Evolutionary conservation across 2,888 invertebrate genomes (phyloP).

Genomic region (Dorcus parallelipipedus): DNA sequence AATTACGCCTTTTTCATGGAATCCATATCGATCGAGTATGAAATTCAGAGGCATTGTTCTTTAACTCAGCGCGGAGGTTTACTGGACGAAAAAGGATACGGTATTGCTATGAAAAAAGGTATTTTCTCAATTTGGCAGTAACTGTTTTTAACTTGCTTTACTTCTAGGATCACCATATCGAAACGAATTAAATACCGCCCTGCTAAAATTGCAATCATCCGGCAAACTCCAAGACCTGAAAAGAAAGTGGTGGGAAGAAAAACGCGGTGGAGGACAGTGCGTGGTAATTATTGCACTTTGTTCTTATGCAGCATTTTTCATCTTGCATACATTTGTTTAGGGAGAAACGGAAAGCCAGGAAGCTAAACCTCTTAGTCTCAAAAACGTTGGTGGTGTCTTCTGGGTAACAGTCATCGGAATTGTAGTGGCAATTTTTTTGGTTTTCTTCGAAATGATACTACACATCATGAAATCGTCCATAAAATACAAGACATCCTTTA

Average conservation of each 20-base stretch:
- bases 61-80: conserved; percentile 70
- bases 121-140: too few species aligned
- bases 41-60: conserved; percentile 72
- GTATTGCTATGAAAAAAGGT: conserved; percentile 82
- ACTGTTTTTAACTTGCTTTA: neutral
- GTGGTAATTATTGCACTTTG: conserved; percentile 44
- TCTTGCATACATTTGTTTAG: conserved; percentile 15
- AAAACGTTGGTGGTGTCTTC: conserved; percentile 81
- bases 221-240: conserved; percentile 76
- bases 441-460: conserved; percentile 65
- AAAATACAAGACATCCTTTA: conserved; percentile 57
- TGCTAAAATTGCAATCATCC: conserved; percentile 80
- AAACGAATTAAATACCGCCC: conserved; percentile 67
- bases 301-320: too few species aligned
- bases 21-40: conserved; percentile 84
- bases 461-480: conserved; percentile 36
- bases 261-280: conserved; percentile 63
- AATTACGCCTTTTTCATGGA: conserved; percentile 87
- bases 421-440: conserved; percentile 60
- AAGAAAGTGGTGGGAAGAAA: conserved; percentile 88
- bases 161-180: conserved; percentile 46
- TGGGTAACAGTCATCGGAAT: conserved; percentile 69
- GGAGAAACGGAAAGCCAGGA: conserved; percentile 26
- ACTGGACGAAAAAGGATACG: conserved; percentile 81
- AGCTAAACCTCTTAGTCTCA: conserved; percentile 65